Evolutionary conservation across 2,888 invertebrate genomes (phyloP).

Genomic region (Argyresthia goedartella): DNA sequence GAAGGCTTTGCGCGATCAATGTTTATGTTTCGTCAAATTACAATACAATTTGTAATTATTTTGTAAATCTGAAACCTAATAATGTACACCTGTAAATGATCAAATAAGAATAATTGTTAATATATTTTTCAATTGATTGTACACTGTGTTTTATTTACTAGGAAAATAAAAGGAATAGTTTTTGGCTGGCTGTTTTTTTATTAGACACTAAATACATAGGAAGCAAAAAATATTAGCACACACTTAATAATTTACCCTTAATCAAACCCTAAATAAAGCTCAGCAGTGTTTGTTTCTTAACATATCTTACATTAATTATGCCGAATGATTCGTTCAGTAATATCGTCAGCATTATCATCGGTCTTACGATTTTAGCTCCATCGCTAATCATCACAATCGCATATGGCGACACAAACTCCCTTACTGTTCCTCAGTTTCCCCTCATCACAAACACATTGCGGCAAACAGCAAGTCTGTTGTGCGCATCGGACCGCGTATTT

Average conservation of each 20-base stretch:
- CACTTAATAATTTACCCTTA: no score
- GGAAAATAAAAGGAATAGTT: no score
- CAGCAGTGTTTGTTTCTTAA: no score
- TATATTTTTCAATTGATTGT: slow-evolving; percentile 1
- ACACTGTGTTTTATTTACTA: no score
- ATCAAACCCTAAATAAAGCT: no score
- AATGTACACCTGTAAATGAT: background rate
- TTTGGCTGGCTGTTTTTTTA: no score
- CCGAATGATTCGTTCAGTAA: no score
- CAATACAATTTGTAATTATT: background rate
- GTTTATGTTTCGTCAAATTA: background rate
- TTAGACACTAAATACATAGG: background rate
- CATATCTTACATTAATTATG: no score
- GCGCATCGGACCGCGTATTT: slow-evolving; percentile 7
- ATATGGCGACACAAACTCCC: slow-evolving; percentile 2
- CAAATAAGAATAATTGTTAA: slow-evolving; percentile 1
- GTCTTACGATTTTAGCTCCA: background rate
- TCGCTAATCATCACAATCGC: background rate
- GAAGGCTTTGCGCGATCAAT: no score
- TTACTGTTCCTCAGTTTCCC: slow-evolving; percentile 7
- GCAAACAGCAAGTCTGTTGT: slow-evolving; percentile 7
- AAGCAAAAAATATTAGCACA: no score
- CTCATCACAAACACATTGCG: slow-evolving; percentile 9
- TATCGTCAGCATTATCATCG: no score
- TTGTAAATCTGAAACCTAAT: background rate